phyloP scores from a whole-genome alignment of 2,888 invertebrate species.

The Xanthorhoe designata region DNA sequence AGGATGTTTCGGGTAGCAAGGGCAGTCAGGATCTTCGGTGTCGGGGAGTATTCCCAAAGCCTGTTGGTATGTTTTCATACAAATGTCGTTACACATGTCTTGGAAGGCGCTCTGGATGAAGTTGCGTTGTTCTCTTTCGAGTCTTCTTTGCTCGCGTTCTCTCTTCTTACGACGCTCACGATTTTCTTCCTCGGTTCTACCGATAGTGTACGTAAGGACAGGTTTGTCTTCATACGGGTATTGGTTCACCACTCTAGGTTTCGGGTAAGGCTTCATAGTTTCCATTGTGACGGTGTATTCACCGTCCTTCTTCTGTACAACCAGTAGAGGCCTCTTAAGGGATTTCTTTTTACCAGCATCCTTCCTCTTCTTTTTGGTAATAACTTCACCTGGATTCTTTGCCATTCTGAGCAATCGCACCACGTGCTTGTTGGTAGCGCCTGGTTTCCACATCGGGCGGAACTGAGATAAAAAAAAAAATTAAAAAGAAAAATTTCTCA shows the following conservation, averaged over 20 bases:
- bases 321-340: conserved; percentile 70
- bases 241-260: conserved; percentile 69
- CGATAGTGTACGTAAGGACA: conserved; percentile 70
- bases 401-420: conserved; percentile 70
- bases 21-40: conserved; percentile 69
- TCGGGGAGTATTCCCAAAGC: conserved; percentile 72
- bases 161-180: conserved; percentile 66
- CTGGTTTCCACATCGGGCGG: conserved; percentile 77
- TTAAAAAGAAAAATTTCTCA: conserved; percentile 32
- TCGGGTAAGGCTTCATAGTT: conserved; percentile 71
- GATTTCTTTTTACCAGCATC: conserved; percentile 63
- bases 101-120: conserved; percentile 76
- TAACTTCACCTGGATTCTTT: conserved; percentile 65
- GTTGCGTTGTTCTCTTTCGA: conserved; percentile 71
- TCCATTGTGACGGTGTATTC: conserved; percentile 79
- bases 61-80: conserved; percentile 77
- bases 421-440: conserved; percentile 75
- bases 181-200: conserved; percentile 78
- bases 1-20: conserved; percentile 67
- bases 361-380: conserved; percentile 69
- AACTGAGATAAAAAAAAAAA: conserved; percentile 65
- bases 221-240: conserved; percentile 78
- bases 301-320: conserved; percentile 75
- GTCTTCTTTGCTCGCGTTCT: conserved; percentile 67
- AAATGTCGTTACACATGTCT: conserved; percentile 77